Base-by-base conservation (phyloP, 2,113 vertebrate genomes). In the Nerophis lumbriciformis region DNA sequence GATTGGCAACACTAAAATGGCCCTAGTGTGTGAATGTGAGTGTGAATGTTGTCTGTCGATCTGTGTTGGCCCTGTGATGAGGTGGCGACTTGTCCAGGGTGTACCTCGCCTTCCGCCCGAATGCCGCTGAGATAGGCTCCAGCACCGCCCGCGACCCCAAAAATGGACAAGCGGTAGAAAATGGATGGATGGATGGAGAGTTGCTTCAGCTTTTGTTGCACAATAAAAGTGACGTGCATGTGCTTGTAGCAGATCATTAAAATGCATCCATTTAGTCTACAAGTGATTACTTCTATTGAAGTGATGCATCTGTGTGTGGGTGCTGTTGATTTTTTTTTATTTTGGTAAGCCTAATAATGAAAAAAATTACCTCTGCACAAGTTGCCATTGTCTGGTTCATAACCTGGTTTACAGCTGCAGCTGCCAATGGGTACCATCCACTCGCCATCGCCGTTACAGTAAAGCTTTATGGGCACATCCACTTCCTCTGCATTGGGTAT, bases 381-480 rank as follows among this genome's bases (percentile, higher is more conserved):
- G 81, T 93, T 89, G 1, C 91, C 93, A 77, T 95, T 95, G 79
- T 94, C 94, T 0, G 96, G 94, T 81, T 98, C 94, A 0, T 94
- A 97, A 36, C 97, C 97, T 15, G 95, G 90, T 83, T 92, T 94
- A 85, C 97, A 99, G 52, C 94, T 96, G 72, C 97, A 99, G 79
- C 95, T 94, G 14, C 97, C 96, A 0, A 99, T 99, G 61, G 97
- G 97, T 36, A 98, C 97, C 93, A 99, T 96, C 97, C 97, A 99
- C 69, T 98, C 97, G 28, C 97, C 95, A 0, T 99, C 97, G 0
- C 95, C 97, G 0, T 97, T 98, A 84, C 97, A 99, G 88, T 97
- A 99, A 55, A 99, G 92, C 75, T 97, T 98, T 80, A 98, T 95
- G 68, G 96, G 96, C 56, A 95, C 94, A 0, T 99, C 95, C 65